Evolutionary conservation across 2,888 invertebrate genomes (phyloP), one percentile per base, ranked within the genome.

Genomic region (Eremobia ochroleuca): DNA sequence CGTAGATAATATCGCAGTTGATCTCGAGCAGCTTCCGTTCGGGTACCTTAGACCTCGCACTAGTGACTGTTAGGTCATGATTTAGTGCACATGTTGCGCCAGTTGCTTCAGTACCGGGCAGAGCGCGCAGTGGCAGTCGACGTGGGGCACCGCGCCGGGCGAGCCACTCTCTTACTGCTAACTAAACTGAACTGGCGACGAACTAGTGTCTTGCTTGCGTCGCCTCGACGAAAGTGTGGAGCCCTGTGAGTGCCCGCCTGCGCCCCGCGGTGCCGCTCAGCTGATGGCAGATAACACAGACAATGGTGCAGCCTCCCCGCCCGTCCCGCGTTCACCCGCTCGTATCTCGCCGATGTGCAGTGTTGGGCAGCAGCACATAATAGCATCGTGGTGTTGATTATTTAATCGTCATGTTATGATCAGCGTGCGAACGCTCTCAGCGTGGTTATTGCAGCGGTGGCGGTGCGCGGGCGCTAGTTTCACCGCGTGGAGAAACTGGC

Each of bases 261-360:
- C 61, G 49, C 25, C 25, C 49, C 46, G 37, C n/a, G 8, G 13
- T 13, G 61, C 13, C 34, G 18, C 66, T 59, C 69, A 28, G 65
- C 67, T 65, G 87, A 85, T 86, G 81, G 59, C 34, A 77, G 85
- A 87, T 87, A 85, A 64, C 52, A 31, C 37, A 87, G 62, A 85
- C 85, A 87, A 87, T 87, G 59, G 67, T 18, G 37, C n/a, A 5
- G 37, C 34, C 49, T 18, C 34, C 58, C 58, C n/a, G 46, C 46
- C n/a, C 25, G 2, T 1, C 5, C 49, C 31, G 31, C 5, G 25
- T n/a, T 0, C 59, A 43, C 43, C 18, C 62, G 5, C 52, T 15
- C 6, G 31, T 5, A 31, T 13, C 64, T 25, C 21, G 37, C 5
- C 52, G n/a, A 18, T 15, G 66, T 31, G 28, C 61, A 62, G 68